Percentiles rank a stretch among this genome's conserved stretches.
phyloP scores from a whole-genome alignment of 2,113 vertebrate genomes.

The Aplodontia rufa region DNA sequence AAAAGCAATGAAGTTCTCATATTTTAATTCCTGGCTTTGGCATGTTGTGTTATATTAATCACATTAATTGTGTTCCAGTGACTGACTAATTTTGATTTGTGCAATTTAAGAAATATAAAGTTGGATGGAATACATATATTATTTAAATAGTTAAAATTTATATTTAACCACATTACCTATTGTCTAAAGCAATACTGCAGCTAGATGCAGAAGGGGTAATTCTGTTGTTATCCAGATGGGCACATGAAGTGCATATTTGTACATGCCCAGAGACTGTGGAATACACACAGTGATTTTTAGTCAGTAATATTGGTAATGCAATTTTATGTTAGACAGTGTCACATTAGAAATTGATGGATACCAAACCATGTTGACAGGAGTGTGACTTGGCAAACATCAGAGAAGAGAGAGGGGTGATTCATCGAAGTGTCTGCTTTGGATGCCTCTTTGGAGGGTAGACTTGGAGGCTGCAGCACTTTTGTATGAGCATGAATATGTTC shows the following conservation, averaged over 20 bases:
- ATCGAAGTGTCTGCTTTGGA: neutral
- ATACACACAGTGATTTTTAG: neutral
- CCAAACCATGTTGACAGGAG: neutral
- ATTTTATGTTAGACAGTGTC: constrained; percentile 14
- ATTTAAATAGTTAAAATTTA: neutral
- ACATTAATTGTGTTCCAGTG: neutral
- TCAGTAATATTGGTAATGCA: neutral
- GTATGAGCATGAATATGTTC: neutral
- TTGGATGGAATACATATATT: neutral
- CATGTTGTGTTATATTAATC: neutral
- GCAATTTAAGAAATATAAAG: neutral
- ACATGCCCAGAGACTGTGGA: neutral
- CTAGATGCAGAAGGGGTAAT: neutral
- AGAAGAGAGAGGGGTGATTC: neutral
- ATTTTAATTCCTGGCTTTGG: neutral
- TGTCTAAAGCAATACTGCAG: neutral
- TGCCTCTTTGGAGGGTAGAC: neutral
- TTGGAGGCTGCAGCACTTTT: constrained; percentile 18
- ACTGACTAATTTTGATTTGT: neutral
- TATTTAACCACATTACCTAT: neutral
- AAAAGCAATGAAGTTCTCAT: neutral
- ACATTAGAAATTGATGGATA: constrained; percentile 25
- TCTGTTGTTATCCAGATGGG: neutral
- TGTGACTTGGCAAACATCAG: neutral
- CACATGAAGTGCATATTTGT: neutral